These are phyloP conservation scores for Molorchus minor DNA, from an alignment of 2,888 invertebrate genomes.

Conservation along the genomic window DNA sequence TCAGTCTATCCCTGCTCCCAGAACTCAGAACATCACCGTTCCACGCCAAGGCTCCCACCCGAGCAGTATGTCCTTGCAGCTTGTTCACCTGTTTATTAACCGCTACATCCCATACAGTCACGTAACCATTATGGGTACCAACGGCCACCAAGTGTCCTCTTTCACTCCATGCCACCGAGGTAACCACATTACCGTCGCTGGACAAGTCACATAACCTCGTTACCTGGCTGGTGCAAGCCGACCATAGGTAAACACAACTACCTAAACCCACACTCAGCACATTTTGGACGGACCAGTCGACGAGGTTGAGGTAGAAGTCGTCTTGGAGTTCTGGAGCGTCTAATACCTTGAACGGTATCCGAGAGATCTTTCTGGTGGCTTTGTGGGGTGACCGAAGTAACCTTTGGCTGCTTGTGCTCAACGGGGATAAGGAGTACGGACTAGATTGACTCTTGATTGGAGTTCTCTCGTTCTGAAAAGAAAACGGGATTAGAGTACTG, in stretches of 20 bases:
- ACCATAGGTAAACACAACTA: constrained; percentile 98
- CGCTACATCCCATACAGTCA: constrained; percentile 98
- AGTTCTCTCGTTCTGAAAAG: constrained; percentile 71
- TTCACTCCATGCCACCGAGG: constrained; percentile 99
- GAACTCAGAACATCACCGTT: constrained; percentile 96
- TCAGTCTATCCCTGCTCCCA: constrained; percentile 92
- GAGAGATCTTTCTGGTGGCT: constrained; percentile 97
- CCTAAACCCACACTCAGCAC: constrained; percentile 97
- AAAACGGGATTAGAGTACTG: too few species aligned
- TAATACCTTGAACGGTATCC: constrained; percentile 96
- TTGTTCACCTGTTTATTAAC: constrained; percentile 92
- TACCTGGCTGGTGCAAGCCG: constrained; percentile 98
- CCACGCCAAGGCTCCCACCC: constrained; percentile 95
- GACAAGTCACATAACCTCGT: constrained; percentile 95
- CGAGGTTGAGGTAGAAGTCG: constrained; percentile 98
- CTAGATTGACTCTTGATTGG: constrained; percentile 76
- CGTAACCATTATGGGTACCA: constrained; percentile 96
- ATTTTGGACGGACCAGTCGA: constrained; percentile 98
- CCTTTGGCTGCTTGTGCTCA: constrained; percentile 95
- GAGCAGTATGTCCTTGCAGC: constrained; percentile 89
- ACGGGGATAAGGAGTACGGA: constrained; percentile 94
- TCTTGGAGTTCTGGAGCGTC: constrained; percentile 98
- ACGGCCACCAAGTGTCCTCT: constrained; percentile 96
- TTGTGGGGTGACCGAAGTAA: constrained; percentile 93
- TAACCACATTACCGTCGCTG: constrained; percentile 92